phyloP scores from a whole-genome alignment of 2,113 vertebrate species.

The Panthera leo region DNA sequence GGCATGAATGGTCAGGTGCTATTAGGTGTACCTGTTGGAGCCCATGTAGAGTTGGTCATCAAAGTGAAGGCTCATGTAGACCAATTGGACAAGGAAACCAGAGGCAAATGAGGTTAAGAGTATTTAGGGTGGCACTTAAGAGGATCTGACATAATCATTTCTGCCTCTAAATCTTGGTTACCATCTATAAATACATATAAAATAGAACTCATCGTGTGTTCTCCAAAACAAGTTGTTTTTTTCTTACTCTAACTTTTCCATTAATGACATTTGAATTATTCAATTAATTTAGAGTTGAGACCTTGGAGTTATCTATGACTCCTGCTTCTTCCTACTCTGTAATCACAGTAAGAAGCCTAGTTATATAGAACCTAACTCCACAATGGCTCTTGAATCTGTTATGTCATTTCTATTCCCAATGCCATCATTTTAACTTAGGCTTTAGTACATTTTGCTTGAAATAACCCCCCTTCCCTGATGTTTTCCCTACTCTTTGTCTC shows the following conservation, averaged over 20 bases:
- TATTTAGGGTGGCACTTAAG: background rate
- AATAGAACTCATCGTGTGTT: background rate
- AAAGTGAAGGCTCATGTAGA: background rate
- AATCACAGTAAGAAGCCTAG: background rate
- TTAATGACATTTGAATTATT: background rate
- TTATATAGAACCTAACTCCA: background rate
- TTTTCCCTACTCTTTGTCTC: constrained; percentile 25
- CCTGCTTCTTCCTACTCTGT: background rate
- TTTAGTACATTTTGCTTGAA: constrained; percentile 58
- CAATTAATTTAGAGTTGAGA: background rate
- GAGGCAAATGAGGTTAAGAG: background rate
- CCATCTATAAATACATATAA: background rate
- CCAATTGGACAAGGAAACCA: background rate
- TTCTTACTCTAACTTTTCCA: background rate
- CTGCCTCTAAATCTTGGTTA: background rate
- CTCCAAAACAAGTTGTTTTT: background rate
- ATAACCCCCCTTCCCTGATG: background rate
- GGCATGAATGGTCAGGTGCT: background rate
- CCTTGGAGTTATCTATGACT: background rate
- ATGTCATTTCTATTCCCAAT: background rate
- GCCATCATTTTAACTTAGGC: background rate
- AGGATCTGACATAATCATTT: background rate
- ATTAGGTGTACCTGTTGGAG: background rate
- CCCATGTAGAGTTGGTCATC: background rate
- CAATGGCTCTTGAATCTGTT: background rate